Percentiles rank a stretch among this genome's conserved stretches.
phyloP scores from a whole-genome alignment of 2,797 vertebrate species.

The Tokudaia muenninki region DNA sequence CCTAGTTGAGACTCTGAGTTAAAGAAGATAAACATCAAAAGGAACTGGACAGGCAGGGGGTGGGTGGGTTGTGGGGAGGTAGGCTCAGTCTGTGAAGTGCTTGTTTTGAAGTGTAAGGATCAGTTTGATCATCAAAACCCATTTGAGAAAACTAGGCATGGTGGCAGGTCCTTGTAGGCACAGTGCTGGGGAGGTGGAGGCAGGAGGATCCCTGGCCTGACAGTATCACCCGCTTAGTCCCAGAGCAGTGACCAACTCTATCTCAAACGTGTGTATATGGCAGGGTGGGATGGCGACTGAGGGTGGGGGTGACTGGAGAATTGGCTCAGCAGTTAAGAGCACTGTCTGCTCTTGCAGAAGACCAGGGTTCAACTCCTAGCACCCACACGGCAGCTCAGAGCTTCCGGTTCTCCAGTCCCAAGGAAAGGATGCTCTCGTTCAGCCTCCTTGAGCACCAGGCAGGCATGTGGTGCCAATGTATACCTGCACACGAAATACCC shows the following conservation, averaged over 20 bases:
- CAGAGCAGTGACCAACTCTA: neutral
- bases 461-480: neutral
- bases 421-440: neutral
- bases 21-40: neutral
- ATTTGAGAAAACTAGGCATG: neutral
- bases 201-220: neutral
- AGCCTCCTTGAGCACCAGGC: neutral
- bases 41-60: neutral
- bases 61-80: no score
- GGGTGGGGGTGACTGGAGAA: neutral
- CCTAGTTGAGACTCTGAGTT: neutral
- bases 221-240: no score
- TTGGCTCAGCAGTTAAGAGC: neutral
- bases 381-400: neutral
- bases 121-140: neutral
- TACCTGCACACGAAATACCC: neutral
- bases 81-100: neutral
- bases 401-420: neutral
- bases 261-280: neutral
- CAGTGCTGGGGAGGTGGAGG: neutral
- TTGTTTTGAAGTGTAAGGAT: neutral
- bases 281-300: fast-evolving
- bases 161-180: neutral
- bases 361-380: neutral
- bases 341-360: neutral